These are phyloP conservation scores for Odocoileus virginianus DNA, from an alignment of 2,113 vertebrate species.

Conservation along the genomic window DNA sequence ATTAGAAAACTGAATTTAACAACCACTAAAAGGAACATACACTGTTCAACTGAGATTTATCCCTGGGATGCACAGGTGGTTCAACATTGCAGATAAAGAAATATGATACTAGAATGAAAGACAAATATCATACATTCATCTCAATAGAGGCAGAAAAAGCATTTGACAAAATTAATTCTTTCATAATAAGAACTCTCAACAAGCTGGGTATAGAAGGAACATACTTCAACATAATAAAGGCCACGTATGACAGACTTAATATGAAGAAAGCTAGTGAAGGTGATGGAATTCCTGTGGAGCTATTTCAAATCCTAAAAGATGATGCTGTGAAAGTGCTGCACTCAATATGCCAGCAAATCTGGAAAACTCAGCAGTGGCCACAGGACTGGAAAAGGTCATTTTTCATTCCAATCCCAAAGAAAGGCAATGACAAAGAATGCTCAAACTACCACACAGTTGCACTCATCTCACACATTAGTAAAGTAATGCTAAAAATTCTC, in stretches of 20 bases:
- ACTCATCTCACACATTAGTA: too few relatives aligned
- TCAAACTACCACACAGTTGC: too few relatives aligned
- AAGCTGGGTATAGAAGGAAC: neutral
- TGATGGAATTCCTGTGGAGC: too few relatives aligned
- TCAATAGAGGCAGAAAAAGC: neutral
- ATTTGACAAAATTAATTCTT: neutral
- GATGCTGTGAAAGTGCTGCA: too few relatives aligned
- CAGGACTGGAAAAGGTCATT: too few relatives aligned
- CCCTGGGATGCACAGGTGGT: neutral
- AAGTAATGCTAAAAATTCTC: too few relatives aligned
- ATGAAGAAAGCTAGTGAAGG: too few relatives aligned
- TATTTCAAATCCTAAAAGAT: too few relatives aligned
- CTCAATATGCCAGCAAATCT: too few relatives aligned
- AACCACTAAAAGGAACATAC: neutral
- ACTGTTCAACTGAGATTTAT: neutral
- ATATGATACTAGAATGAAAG: neutral
- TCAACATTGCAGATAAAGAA: neutral
- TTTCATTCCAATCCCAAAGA: too few relatives aligned
- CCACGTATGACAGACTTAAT: neutral
- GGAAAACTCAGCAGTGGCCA: too few relatives aligned
- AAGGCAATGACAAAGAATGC: too few relatives aligned
- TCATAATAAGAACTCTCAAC: neutral
- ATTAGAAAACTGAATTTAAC: neutral
- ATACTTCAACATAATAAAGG: neutral
- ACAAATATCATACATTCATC: neutral